Evolutionary conservation across 2,797 vertebrate genomes (phyloP), one percentile per base, ranked within the genome.

Genomic region (Sebastolobus alascanus): DNA sequence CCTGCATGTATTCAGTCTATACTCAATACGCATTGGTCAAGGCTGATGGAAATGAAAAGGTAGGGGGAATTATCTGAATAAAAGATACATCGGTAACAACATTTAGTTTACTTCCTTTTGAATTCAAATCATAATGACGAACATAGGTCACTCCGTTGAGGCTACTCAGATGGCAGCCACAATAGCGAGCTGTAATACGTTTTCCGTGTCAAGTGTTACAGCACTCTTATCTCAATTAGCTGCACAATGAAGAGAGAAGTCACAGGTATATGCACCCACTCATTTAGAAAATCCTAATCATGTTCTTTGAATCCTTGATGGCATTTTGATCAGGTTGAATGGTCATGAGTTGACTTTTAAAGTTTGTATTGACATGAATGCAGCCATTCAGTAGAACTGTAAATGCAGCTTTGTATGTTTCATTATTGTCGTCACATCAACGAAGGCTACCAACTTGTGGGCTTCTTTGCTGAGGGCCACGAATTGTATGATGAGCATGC

Each of bases 191-290:
- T 78, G 60, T 81, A 88, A 75, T 75, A 75, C 65, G 46, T 73
- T 79, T 46, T 77, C 73, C 73, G 65, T 77, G 74, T 90, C 75
- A 73, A 88, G 87, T 89, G 82, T 76, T 72, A 37, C 3, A 1
- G 35, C 56, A 20, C 66, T 86, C 75, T 86, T 59, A 56, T 76
- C 77, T 83, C 77, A 84, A 52, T 85, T 59, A 84, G 74, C 59
- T 11, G 59, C 1, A 11, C 18, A 35, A 58, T 83, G 58, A 82
- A 84, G 73, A 38, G 70, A 87, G 60, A 71, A 73, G 40, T 46
- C 43, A 64, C 27, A 60, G 66, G 46, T 54, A 81, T 66, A 35
- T 25, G 43, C 59, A 22, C 38, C 40, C 60, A 46, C 61, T 82
- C 74, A 33, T 68, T 79, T 31, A 33, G 40, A 76, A 63, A 63